Evolutionary conservation across 1,140 invertebrate species (phyloP).

Genomic region (Drosophila micromelanica): DNA sequence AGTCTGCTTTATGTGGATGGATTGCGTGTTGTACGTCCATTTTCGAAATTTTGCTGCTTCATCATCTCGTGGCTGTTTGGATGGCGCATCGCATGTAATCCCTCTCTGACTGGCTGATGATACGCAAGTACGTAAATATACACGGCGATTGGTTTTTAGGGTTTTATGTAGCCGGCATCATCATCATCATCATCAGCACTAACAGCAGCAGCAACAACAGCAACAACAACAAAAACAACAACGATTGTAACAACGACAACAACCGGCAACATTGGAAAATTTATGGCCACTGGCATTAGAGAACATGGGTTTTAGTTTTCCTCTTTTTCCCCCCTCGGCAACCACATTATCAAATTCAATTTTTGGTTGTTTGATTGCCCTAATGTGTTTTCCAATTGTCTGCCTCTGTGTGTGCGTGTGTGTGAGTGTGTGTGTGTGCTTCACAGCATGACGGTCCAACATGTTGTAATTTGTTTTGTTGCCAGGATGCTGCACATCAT

Average conservation of each 20-base stretch:
- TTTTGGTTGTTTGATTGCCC: constrained; percentile 77
- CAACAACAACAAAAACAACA: constrained; percentile 1
- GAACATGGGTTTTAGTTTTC: constrained; percentile 69
- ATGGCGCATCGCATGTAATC: constrained; percentile 54
- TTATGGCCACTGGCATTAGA: constrained; percentile 75
- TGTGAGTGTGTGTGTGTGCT: constrained; percentile 32
- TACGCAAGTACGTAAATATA: constrained; percentile 52
- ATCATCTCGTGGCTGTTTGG: constrained; percentile 61
- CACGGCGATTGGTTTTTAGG: constrained; percentile 56
- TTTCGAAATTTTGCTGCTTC: constrained; percentile 79
- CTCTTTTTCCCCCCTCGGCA: constrained; percentile 4
- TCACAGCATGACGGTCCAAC: constrained; percentile 59
- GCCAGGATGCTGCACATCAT: constrained; percentile 68
- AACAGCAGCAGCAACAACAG: constrained; percentile 54
- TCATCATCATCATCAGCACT: constrained; percentile 29
- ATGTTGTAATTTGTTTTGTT: constrained; percentile 74
- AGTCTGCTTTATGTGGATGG: too few species aligned
- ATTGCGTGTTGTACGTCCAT: constrained; percentile 79
- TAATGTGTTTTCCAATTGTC: constrained; percentile 80
- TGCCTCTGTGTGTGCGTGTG: constrained; percentile 3
- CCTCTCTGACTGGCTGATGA: constrained; percentile 66
- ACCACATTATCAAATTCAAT: constrained; percentile 78
- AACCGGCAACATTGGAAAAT: constrained; percentile 65
- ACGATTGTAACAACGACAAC: constrained; percentile 46
- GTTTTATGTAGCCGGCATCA: constrained; percentile 49